These are phyloP conservation scores for Varanus salvator DNA, from an alignment of 2,113 vertebrate genomes.

Conservation along the genomic window DNA sequence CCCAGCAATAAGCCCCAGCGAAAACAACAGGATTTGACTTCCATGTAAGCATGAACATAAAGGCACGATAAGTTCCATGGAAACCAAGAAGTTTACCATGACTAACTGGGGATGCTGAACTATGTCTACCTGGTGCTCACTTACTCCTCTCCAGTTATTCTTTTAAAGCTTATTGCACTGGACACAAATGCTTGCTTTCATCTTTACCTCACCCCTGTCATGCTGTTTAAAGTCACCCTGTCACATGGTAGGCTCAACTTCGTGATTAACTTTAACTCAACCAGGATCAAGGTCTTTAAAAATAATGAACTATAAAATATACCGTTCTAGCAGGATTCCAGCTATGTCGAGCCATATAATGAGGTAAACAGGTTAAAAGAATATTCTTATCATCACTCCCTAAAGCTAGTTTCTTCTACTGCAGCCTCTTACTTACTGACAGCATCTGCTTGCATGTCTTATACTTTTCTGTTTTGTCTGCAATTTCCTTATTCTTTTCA, in stretches of 20 bases:
- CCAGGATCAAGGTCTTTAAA: neutral
- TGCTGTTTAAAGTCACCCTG: too few relatives aligned
- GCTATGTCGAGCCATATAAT: conserved; percentile 8
- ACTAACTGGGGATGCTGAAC: neutral
- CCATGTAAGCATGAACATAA: neutral
- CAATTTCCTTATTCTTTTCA: conserved; percentile 90
- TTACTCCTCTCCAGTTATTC: too few relatives aligned
- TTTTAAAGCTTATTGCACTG: too few relatives aligned
- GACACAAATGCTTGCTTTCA: neutral
- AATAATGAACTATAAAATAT: neutral
- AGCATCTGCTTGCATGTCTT: conserved; percentile 94
- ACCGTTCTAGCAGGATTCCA: rapidly evolving
- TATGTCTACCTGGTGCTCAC: neutral
- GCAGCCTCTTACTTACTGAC: conserved; percentile 81
- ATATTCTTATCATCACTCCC: conserved; percentile 14
- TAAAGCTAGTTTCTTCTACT: conserved; percentile 46
- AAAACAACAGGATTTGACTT: neutral
- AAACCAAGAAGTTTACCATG: neutral
- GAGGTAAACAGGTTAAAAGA: conserved; percentile 11
- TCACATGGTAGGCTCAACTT: too few relatives aligned
- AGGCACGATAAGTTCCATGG: neutral
- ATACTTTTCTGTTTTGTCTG: conserved; percentile 92
- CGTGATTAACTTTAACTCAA: neutral
- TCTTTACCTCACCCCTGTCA: too few relatives aligned
- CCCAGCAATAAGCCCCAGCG: neutral